A percentile compares a stretch with the other conserved stretches of the same genome.
These are phyloP conservation scores for Larimichthys crocea DNA, from an alignment of 2,113 vertebrate species.

Conservation along the genomic window DNA sequence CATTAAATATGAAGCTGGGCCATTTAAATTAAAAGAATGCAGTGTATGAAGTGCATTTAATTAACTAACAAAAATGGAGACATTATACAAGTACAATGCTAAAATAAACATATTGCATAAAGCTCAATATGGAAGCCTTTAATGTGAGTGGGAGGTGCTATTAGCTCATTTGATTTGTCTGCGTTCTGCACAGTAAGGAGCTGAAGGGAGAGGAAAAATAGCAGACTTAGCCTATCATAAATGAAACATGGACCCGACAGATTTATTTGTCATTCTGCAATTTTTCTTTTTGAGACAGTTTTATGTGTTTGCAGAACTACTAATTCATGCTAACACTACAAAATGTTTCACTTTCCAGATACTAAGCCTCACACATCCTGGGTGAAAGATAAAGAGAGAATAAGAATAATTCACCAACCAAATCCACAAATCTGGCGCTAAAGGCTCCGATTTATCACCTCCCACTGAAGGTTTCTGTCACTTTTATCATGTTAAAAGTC, in stretches of 20 bases:
- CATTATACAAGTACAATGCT: not conserved
- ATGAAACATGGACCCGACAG: not conserved
- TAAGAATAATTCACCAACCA: slow-evolving; percentile 3
- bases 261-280: not conserved
- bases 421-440: slow-evolving; percentile 21
- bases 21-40: no score
- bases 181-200: not conserved
- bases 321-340: not conserved
- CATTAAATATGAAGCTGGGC: not conserved
- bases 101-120: slow-evolving; percentile 1
- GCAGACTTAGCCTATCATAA: not conserved
- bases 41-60: not conserved
- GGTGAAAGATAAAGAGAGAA: not conserved
- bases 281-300: not conserved
- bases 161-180: slow-evolving; percentile 33
- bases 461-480: not conserved
- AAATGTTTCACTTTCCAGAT: not conserved
- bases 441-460: slow-evolving; percentile 22
- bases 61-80: not conserved
- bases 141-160: slow-evolving; percentile 33
- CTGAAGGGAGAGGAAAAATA: not conserved
- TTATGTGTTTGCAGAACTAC: slow-evolving; percentile 8
- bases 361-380: slow-evolving; percentile 1
- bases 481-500: slow-evolving; percentile 13
- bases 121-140: slow-evolving; percentile 8